phyloP scores from a whole-genome alignment of 2,888 invertebrate species.

The Furcula furcula region DNA sequence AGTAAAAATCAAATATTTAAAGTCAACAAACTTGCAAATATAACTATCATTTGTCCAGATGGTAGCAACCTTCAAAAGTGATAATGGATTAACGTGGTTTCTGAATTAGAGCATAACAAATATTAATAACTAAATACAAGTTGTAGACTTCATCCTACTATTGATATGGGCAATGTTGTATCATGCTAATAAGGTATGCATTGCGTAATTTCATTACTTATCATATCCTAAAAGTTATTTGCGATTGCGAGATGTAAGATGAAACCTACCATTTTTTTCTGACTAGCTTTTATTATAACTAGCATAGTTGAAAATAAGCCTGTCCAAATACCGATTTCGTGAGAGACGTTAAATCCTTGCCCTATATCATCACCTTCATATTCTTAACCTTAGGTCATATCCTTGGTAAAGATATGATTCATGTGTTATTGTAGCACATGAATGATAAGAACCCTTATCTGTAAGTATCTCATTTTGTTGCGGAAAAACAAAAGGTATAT shows the following conservation, averaged over 20 bases:
- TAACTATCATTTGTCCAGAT: slow-evolving; percentile 4
- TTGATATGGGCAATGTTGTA: not conserved
- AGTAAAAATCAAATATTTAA: slow-evolving; percentile 4
- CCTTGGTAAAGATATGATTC: too few species aligned
- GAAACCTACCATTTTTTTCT: too few species aligned
- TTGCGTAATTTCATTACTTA: not conserved
- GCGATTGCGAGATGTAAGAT: not conserved
- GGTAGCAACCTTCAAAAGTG: slow-evolving; percentile 8
- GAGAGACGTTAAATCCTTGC: too few species aligned
- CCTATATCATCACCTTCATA: too few species aligned
- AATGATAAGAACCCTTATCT: too few species aligned
- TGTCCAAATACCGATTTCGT: too few species aligned
- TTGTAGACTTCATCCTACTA: not conserved
- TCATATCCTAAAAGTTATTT: not conserved
- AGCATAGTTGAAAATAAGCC: too few species aligned
- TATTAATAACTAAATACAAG: not conserved
- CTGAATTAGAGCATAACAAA: not conserved
- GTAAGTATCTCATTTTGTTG: too few species aligned
- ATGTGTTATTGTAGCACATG: too few species aligned
- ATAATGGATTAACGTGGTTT: slow-evolving; percentile 7
- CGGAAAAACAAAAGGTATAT: too few species aligned
- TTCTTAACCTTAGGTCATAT: too few species aligned
- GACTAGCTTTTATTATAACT: too few species aligned
- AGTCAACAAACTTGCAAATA: not conserved
- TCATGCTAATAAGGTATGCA: not conserved